phyloP scores from a whole-genome alignment of 2,888 invertebrate genomes.

The Ichneumon xanthorius region DNA sequence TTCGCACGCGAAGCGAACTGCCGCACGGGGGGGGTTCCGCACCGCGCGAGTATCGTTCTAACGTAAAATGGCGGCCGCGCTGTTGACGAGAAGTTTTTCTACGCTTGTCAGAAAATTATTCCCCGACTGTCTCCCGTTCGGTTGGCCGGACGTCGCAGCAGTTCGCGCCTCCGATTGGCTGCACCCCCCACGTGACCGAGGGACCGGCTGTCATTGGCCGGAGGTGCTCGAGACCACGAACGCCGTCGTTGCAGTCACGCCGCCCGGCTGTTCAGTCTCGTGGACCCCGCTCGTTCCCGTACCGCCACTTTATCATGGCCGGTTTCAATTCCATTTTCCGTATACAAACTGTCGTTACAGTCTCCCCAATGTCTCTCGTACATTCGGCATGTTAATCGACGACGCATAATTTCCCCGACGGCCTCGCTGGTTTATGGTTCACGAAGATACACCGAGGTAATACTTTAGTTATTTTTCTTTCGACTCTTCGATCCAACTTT shows the following conservation, averaged over 20 bases:
- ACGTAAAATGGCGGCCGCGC: conserved; percentile 95
- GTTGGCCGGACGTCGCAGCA: conserved; percentile 84
- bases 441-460: neutral
- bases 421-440: too few relatives aligned
- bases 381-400: neutral
- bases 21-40: conserved; percentile 70
- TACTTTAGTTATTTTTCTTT: neutral
- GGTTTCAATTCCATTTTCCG: conserved; percentile 49
- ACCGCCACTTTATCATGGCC: conserved; percentile 72
- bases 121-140: conserved; percentile 73
- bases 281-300: conserved; percentile 54
- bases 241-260: conserved; percentile 84
- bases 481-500: too few relatives aligned
- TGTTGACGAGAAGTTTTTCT: conserved; percentile 98
- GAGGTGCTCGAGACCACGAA: conserved; percentile 83
- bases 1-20: conserved; percentile 74
- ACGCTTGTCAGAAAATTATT: conserved; percentile 94
- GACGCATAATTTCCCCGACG: neutral
- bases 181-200: conserved; percentile 85
- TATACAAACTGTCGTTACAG: too few relatives aligned
- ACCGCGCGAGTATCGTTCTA: conserved; percentile 84
- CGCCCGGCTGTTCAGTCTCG: conserved; percentile 67
- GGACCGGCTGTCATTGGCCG: conserved; percentile 83
- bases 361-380: too few relatives aligned
- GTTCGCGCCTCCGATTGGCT: conserved; percentile 84